Evolutionary conservation across 2,113 vertebrate genomes (phyloP).

Genomic region (Silurus meridionalis): DNA sequence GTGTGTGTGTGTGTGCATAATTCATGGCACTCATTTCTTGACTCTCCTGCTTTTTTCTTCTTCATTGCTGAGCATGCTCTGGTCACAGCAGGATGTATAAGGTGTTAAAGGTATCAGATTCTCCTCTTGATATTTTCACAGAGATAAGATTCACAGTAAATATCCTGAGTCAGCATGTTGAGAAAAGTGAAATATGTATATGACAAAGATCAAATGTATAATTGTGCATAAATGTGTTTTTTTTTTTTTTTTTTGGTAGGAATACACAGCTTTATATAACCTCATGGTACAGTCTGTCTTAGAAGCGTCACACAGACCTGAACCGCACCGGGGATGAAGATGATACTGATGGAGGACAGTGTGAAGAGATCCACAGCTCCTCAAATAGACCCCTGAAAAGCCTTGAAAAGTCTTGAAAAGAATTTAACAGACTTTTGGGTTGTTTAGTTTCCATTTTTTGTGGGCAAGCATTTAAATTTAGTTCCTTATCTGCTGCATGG

Average conservation of each 20-base stretch:
- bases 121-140: background rate
- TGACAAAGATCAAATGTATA: background rate
- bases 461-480: background rate
- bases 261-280: background rate
- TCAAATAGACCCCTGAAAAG: slow-evolving; percentile 25
- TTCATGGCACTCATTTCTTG: background rate
- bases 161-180: background rate
- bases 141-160: background rate
- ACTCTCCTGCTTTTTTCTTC: background rate
- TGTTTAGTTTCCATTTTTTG: background rate
- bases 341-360: background rate
- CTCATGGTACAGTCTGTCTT: slow-evolving; percentile 27
- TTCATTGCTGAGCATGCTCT: background rate
- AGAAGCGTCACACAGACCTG: background rate
- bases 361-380: slow-evolving; percentile 1
- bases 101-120: too few relatives aligned
- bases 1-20: background rate
- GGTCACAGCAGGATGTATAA: too few relatives aligned
- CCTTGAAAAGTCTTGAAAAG: background rate
- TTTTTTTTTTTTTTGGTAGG: slow-evolving; percentile 40
- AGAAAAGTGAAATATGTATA: background rate
- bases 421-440: background rate
- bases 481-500: background rate
- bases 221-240: background rate
- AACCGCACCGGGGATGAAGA: slow-evolving; percentile 11